These are phyloP conservation scores for Nomada ferruginata DNA, from an alignment of 2,888 invertebrate species.

Conservation along the genomic window DNA sequence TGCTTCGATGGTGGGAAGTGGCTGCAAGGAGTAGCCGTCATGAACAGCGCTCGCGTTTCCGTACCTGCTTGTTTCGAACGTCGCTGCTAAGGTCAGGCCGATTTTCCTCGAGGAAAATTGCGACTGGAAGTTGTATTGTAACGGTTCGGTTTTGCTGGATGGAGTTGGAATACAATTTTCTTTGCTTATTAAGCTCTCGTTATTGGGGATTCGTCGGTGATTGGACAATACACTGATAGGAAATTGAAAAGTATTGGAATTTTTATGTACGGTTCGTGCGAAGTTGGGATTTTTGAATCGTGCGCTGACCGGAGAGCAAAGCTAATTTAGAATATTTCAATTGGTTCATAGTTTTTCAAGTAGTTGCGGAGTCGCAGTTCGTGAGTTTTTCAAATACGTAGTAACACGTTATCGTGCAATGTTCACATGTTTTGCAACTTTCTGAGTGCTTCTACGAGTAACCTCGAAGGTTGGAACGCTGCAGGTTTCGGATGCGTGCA, in stretches of 20 bases:
- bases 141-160: no score
- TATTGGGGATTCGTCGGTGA: no score
- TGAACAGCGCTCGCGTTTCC: neutral
- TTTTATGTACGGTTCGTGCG: neutral
- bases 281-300: neutral
- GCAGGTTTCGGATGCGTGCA: neutral
- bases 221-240: no score
- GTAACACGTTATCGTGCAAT: neutral
- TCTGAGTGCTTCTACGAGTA: neutral
- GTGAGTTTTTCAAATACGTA: no score
- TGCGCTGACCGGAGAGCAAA: neutral
- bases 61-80: neutral
- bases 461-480: neutral
- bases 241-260: neutral
- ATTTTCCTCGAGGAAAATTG: neutral
- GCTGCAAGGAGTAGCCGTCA: constrained; percentile 7
- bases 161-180: neutral
- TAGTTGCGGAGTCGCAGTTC: no score
- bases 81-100: neutral
- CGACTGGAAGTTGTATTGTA: neutral
- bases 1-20: no score
- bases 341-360: no score
- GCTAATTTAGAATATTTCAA: neutral
- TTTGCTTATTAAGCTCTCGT: neutral
- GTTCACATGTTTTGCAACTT: neutral